Evolutionary conservation across 1,140 invertebrate species (phyloP).

Genomic region (Nasonia vitripennis): DNA sequence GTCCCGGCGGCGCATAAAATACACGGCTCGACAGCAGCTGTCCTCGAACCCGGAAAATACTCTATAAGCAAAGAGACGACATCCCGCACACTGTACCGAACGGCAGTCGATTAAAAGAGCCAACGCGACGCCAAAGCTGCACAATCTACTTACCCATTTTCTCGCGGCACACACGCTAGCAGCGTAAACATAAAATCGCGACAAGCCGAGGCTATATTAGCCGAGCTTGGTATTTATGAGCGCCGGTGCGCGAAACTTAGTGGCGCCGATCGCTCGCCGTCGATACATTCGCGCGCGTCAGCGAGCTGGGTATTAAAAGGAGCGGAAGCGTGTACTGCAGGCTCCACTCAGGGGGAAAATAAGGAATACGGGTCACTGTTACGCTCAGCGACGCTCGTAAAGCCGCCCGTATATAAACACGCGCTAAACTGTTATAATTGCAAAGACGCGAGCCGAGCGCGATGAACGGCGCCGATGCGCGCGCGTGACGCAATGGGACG

Average conservation of each 20-base stretch:
- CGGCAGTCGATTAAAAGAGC: conserved; percentile 38
- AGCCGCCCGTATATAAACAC: background rate
- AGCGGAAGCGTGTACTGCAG: background rate
- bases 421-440: conserved; percentile 29
- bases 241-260: conserved; percentile 14
- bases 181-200: background rate
- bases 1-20: background rate
- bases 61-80: background rate
- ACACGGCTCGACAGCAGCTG: background rate
- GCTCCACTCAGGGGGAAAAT: background rate
- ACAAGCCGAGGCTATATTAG: conserved; percentile 12
- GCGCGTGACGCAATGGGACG: background rate
- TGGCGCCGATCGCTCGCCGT: background rate
- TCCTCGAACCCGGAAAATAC: background rate
- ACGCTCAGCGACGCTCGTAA: background rate
- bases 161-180: background rate
- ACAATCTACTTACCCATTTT: conserved; percentile 49
- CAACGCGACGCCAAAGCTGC: background rate
- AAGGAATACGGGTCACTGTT: conserved; percentile 49
- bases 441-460: background rate
- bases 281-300: background rate
- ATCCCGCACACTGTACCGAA: background rate
- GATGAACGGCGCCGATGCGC: background rate
- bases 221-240: conserved; percentile 16
- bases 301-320: background rate